Conservation (phyloP, 53 echinoderm and acorn worm genomes). For the Hippasteria phrygiana region DNA sequence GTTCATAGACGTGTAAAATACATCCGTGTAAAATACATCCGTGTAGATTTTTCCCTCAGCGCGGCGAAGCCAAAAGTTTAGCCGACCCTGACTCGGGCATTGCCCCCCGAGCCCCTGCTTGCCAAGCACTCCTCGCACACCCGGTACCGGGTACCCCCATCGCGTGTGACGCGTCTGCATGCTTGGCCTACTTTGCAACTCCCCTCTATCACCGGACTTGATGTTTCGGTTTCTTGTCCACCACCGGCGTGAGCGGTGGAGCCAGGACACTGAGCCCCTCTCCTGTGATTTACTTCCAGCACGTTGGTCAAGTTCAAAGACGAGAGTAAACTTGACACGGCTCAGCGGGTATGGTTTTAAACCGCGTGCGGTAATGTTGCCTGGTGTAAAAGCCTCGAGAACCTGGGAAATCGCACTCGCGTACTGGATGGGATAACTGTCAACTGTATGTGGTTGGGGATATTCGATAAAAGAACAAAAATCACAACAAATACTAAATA, state of each 20-base stretch:
- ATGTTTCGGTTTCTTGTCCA: neutral
- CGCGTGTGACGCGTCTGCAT: constrained; percentile 59
- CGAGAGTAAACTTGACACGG: constrained; percentile 34
- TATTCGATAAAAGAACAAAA: too few species aligned
- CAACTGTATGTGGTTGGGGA: neutral
- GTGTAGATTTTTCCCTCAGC: neutral
- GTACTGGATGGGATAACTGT: neutral
- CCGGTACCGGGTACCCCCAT: neutral
- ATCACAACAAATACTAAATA: too few species aligned
- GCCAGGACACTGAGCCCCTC: neutral
- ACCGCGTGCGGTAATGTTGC: neutral
- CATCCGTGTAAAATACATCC: neutral
- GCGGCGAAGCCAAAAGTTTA: constrained; percentile 23
- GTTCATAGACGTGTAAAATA: neutral
- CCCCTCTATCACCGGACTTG: constrained; percentile 4
- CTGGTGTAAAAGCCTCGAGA: neutral
- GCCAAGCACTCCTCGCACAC: neutral
- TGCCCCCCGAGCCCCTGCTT: constrained; percentile 38
- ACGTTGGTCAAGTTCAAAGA: constrained; percentile 56
- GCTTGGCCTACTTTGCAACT: constrained; percentile 49
- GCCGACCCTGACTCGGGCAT: constrained; percentile 62
- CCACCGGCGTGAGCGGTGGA: neutral
- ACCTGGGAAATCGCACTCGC: constrained; percentile 1
- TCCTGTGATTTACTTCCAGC: constrained; percentile 35
- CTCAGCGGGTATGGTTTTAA: constrained; percentile 13